Evolutionary conservation across 2,113 vertebrate genomes (phyloP).

Genomic region (Proterorhinus semilunaris): DNA sequence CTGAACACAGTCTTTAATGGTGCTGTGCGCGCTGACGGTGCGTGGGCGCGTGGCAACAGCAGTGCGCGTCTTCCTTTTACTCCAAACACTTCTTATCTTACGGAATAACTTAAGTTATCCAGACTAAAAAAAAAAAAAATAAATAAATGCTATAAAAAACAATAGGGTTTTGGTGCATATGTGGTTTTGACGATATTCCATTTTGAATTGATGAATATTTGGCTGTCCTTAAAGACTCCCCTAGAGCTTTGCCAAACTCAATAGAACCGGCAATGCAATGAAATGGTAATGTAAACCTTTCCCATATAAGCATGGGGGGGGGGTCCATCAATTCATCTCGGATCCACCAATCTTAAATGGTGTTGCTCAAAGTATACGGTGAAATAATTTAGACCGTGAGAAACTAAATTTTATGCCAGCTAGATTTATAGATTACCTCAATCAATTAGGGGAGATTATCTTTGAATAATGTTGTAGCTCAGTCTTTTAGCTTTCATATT

Average conservation of each 20-base stretch:
- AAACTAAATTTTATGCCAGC: background rate
- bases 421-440: background rate
- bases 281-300: constrained; percentile 31
- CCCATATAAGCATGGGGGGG: constrained; percentile 8
- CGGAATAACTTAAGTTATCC: constrained; percentile 32
- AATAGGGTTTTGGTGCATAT: background rate
- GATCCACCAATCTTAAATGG: background rate
- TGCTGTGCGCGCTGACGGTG: constrained; percentile 25
- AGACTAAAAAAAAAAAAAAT: background rate
- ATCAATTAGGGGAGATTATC: too few relatives aligned
- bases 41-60: constrained; percentile 58
- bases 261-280: constrained; percentile 37
- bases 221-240: constrained; percentile 27
- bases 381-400: background rate
- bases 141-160: too few relatives aligned
- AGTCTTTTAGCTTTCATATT: too few relatives aligned
- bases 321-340: constrained; percentile 7
- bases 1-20: background rate
- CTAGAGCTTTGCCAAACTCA: constrained; percentile 20
- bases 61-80: constrained; percentile 34
- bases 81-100: constrained; percentile 42
- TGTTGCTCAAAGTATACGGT: background rate
- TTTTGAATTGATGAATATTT: constrained; percentile 23
- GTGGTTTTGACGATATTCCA: background rate
- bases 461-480: too few relatives aligned